Conservation (phyloP, 2,113 vertebrate genomes). For the Cacatua alba region DNA sequence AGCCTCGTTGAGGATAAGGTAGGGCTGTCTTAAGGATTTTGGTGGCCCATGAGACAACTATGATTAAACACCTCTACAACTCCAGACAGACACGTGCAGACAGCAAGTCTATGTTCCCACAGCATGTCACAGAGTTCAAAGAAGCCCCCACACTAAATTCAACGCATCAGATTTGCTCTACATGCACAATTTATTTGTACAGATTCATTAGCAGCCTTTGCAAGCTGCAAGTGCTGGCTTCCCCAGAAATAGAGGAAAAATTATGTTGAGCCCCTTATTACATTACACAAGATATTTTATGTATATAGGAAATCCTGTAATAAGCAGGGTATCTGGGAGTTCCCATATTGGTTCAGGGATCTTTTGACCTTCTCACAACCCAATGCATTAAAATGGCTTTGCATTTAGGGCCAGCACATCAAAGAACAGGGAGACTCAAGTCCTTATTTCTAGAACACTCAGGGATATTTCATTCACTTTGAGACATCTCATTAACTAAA, state of each 20-base stretch:
- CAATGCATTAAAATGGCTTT: not conserved
- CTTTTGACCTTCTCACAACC: not conserved
- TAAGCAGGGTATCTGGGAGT: not conserved
- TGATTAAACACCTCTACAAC: not conserved
- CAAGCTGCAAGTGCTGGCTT: not conserved
- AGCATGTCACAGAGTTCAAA: not conserved
- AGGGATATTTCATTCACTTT: not conserved
- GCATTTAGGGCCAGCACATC: not conserved
- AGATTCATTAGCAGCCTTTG: not conserved
- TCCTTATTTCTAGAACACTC: not conserved
- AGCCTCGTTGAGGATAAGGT: not conserved
- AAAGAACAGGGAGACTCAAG: not conserved
- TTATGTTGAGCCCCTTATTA: not conserved
- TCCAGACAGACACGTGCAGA: not conserved
- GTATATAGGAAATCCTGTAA: not conserved
- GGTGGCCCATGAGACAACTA: not conserved
- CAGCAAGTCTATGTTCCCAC: not conserved
- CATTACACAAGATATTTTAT: not conserved
- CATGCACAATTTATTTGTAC: not conserved
- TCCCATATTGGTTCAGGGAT: not conserved
- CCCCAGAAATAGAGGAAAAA: not conserved
- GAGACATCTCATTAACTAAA: constrained; percentile 13
- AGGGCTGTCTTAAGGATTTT: not conserved
- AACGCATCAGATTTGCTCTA: not conserved
- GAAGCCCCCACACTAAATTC: not conserved